These are phyloP conservation scores for Syritta pipiens DNA, from an alignment of 2,888 invertebrate genomes.

Conservation along the genomic window DNA sequence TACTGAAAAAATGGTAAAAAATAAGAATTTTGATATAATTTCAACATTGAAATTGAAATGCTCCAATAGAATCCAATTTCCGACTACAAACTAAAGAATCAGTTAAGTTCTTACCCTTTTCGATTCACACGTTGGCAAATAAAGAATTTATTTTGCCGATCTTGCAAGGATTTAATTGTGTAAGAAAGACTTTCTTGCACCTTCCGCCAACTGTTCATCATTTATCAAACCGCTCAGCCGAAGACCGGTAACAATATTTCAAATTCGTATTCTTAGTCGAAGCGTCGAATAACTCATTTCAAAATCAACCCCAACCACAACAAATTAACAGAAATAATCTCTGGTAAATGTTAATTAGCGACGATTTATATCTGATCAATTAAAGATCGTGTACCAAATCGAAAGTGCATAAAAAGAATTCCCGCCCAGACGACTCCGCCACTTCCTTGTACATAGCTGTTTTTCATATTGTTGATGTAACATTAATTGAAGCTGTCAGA, in stretches of 20 bases:
- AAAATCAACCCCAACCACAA: not conserved
- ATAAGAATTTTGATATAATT: too few species aligned
- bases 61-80: too few species aligned
- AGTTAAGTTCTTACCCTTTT: too few species aligned
- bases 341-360: slow-evolving; percentile 64
- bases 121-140: too few species aligned
- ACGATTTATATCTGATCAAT: slow-evolving; percentile 68
- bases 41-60: too few species aligned
- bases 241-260: slow-evolving; percentile 45
- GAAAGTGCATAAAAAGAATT: slow-evolving; percentile 42
- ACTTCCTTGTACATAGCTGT: slow-evolving; percentile 65
- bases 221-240: slow-evolving; percentile 28
- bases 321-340: slow-evolving; percentile 42
- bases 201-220: slow-evolving; percentile 42
- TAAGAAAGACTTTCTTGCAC: not conserved
- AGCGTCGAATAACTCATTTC: slow-evolving; percentile 25
- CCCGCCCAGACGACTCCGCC: slow-evolving; percentile 19
- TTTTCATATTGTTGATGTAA: slow-evolving; percentile 69
- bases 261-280: slow-evolving; percentile 33
- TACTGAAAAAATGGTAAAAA: too few species aligned
- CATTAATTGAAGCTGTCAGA: slow-evolving; percentile 68
- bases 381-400: slow-evolving; percentile 64
- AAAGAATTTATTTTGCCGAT: too few species aligned
- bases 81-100: too few species aligned
- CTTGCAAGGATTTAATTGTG: too few species aligned